phyloP scores from a whole-genome alignment of 2,797 vertebrate species.

The Phaenicophaeus curvirostris region DNA sequence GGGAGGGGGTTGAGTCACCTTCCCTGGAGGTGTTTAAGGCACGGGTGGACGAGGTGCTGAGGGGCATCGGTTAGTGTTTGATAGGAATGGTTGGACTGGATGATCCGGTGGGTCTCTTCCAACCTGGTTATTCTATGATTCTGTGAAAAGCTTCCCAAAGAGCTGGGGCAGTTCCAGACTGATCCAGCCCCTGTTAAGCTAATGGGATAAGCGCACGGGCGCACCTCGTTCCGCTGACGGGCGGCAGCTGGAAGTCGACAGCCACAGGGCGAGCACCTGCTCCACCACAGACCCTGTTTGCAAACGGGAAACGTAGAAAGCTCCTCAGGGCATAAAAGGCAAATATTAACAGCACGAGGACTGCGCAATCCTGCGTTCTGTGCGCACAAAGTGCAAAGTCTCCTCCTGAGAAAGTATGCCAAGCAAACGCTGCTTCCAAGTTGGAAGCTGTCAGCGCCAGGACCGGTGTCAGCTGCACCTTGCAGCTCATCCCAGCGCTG shows the following conservation, averaged over 20 bases:
- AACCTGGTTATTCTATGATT: no score
- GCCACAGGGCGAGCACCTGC: background rate
- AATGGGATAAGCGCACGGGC: background rate
- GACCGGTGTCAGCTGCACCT: background rate
- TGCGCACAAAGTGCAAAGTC: background rate
- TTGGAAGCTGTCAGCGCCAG: background rate
- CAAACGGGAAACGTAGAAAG: fast-evolving
- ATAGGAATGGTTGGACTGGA: no score
- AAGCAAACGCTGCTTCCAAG: background rate
- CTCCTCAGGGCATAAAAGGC: background rate
- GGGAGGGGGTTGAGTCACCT: no score
- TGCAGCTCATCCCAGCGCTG: background rate
- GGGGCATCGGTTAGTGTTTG: no score
- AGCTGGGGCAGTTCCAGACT: slow-evolving; percentile 42
- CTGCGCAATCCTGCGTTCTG: background rate
- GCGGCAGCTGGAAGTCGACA: background rate
- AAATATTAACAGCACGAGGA: background rate
- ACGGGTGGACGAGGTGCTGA: no score
- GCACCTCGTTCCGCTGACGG: background rate
- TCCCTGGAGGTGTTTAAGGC: no score
- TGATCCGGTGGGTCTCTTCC: no score
- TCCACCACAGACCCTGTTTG: background rate
- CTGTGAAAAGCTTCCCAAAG: background rate
- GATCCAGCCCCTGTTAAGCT: slow-evolving; percentile 20
- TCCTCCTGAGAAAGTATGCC: background rate